phyloP scores from a whole-genome alignment of 2,888 invertebrate species.

The Hemicrepidius hirtus region DNA sequence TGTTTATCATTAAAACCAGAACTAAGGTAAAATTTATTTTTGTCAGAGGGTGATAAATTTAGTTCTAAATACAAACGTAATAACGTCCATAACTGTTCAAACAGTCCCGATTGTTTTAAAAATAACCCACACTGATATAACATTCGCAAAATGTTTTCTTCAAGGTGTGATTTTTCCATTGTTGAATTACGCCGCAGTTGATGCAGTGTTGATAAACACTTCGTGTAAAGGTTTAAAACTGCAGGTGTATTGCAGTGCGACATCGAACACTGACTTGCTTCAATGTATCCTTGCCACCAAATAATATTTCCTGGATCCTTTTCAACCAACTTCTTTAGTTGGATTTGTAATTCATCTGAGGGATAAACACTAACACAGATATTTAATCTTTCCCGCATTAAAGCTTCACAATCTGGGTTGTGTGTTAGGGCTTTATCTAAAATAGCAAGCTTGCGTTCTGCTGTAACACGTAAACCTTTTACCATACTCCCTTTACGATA shows the following conservation, averaged over 20 bases:
- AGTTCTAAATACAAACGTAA: conserved; percentile 81
- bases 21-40: conserved; percentile 60
- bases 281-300: conserved; percentile 75
- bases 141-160: conserved; percentile 71
- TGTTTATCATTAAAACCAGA: conserved; percentile 71
- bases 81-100: conserved; percentile 84
- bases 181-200: conserved; percentile 67
- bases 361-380: conserved; percentile 75
- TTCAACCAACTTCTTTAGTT: conserved; percentile 72
- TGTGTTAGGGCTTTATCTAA: conserved; percentile 77
- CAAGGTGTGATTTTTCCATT: conserved; percentile 66
- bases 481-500: conserved; percentile 70
- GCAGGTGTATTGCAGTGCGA: conserved; percentile 77
- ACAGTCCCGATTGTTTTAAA: conserved; percentile 82
- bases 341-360: conserved; percentile 75
- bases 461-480: conserved; percentile 69
- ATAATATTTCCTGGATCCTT: conserved; percentile 73
- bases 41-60: conserved; percentile 74
- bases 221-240: conserved; percentile 76
- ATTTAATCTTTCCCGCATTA: conserved; percentile 73
- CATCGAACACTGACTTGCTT: conserved; percentile 76
- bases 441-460: conserved; percentile 77
- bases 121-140: conserved; percentile 76
- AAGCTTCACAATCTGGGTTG: conserved; percentile 74
- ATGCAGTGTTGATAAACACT: conserved; percentile 72